Percentiles rank a stretch among this genome's conserved stretches.
These are phyloP conservation scores for Cosmia trapezina DNA, from an alignment of 2,888 invertebrate genomes.

Conservation along the genomic window DNA sequence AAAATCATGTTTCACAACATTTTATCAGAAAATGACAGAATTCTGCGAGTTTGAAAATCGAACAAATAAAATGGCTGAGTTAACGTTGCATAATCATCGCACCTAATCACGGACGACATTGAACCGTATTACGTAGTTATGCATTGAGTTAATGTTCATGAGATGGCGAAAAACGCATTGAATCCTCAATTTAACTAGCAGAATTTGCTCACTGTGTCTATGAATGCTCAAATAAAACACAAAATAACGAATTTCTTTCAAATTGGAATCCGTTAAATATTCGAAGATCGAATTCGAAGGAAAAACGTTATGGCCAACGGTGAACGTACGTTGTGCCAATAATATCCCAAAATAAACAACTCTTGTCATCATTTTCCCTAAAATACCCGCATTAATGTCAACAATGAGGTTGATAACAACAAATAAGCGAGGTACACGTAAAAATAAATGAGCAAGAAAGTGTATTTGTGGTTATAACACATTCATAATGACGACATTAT, in stretches of 20 bases:
- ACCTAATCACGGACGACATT: conserved; percentile 65
- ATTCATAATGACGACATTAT: conserved; percentile 84
- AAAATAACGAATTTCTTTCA: conserved; percentile 75
- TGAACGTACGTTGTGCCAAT: conserved; percentile 67
- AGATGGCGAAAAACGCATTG: conserved; percentile 28
- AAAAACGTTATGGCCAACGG: conserved; percentile 85
- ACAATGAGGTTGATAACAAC: conserved; percentile 30
- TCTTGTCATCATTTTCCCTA: conserved; percentile 34
- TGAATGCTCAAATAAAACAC: conserved; percentile 44
- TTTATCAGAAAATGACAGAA: conserved; percentile 5
- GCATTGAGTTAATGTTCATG: conserved; percentile 32
- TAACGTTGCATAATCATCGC: conserved; percentile 66
- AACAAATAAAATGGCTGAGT: conserved; percentile 55
- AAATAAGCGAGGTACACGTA: conserved; percentile 51
- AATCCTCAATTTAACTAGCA: conserved; percentile 6
- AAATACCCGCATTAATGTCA: conserved; percentile 44
- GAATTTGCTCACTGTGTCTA: conserved; percentile 22
- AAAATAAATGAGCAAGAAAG: conserved; percentile 51
- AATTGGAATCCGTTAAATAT: conserved; percentile 87
- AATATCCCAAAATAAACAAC: conserved; percentile 51
- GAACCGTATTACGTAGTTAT: conserved; percentile 61
- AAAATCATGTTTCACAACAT: conserved; percentile 26
- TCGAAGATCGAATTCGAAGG: conserved; percentile 89
- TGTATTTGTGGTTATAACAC: conserved; percentile 77
- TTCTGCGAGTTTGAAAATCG: conserved; percentile 25